phyloP scores from a whole-genome alignment of 2,888 invertebrate species.

The Mactromeris polynyma region DNA sequence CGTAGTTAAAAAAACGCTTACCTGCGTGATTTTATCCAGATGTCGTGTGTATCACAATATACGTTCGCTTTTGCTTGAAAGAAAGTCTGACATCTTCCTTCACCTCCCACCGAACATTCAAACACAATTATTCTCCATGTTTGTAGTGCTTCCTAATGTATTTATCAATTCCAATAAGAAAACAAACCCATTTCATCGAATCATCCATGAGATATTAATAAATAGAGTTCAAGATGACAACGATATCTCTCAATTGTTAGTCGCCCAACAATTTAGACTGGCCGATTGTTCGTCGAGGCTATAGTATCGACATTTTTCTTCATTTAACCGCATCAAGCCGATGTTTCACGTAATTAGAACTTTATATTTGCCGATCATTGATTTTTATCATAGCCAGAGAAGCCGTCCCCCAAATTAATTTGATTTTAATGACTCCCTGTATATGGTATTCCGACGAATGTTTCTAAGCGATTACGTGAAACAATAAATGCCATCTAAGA shows the following conservation, averaged over 20 bases:
- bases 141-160: not conserved
- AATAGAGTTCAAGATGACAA: constrained; percentile 24
- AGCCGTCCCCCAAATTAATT: constrained; percentile 39
- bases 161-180: constrained; percentile 9
- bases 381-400: constrained; percentile 27
- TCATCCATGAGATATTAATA: constrained; percentile 22
- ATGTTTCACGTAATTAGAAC: constrained; percentile 26
- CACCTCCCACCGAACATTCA: not conserved
- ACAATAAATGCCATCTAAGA: not conserved
- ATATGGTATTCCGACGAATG: not conserved
- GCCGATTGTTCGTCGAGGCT: constrained; percentile 24
- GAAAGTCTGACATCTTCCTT: not conserved
- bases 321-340: constrained; percentile 28
- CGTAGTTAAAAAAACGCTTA: no score
- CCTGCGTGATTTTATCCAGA: not conserved
- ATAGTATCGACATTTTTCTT: constrained; percentile 38
- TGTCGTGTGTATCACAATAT: not conserved
- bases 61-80: not conserved
- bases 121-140: constrained; percentile 2
- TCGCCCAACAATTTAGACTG: constrained; percentile 25
- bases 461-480: constrained; percentile 12
- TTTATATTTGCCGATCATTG: constrained; percentile 38
- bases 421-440: constrained; percentile 31
- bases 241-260: constrained; percentile 39
- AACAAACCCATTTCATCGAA: not conserved